Percentiles rank a stretch among this genome's conserved stretches.
These are phyloP conservation scores for Agrypnia vestita DNA, from an alignment of 1,140 invertebrate species.

Conservation along the genomic window DNA sequence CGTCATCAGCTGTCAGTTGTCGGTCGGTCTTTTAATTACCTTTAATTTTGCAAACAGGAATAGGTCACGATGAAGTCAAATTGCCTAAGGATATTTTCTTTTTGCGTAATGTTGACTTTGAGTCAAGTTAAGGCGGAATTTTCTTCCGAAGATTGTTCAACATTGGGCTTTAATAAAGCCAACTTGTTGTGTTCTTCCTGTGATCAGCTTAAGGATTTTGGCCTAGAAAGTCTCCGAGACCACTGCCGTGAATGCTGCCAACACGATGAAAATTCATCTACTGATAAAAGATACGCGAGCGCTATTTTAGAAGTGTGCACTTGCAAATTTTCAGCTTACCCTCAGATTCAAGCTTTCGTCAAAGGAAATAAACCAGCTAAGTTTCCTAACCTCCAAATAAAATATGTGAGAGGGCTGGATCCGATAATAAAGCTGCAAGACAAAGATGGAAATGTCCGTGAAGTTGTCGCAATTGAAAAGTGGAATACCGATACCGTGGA, in stretches of 20 bases:
- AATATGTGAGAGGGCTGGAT: conserved; percentile 92
- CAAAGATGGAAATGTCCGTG: conserved; percentile 85
- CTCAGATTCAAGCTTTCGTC: conserved; percentile 96
- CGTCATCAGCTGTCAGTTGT: conserved; percentile 1
- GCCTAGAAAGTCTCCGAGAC: conserved; percentile 79
- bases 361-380: conserved; percentile 89
- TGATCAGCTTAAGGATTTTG: conserved; percentile 86
- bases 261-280: conserved; percentile 75
- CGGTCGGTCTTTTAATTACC: too few species aligned
- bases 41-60: too few species aligned
- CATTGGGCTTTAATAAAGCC: conserved; percentile 89
- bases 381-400: conserved; percentile 91
- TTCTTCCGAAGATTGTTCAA: conserved; percentile 86
- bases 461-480: conserved; percentile 94
- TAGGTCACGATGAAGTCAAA: too few species aligned
- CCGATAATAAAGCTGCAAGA: conserved; percentile 94
- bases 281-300: conserved; percentile 84
- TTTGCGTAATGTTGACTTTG: neutral
- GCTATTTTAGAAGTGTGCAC: conserved; percentile 94
- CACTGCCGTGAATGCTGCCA: conserved; percentile 85
- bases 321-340: conserved; percentile 96
- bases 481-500: conserved; percentile 98
- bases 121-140: conserved; percentile 71
- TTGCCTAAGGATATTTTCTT: neutral
- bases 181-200: conserved; percentile 92